phyloP scores from a whole-genome alignment of 2,797 vertebrate genomes.

The Sebastes trivittatus region DNA sequence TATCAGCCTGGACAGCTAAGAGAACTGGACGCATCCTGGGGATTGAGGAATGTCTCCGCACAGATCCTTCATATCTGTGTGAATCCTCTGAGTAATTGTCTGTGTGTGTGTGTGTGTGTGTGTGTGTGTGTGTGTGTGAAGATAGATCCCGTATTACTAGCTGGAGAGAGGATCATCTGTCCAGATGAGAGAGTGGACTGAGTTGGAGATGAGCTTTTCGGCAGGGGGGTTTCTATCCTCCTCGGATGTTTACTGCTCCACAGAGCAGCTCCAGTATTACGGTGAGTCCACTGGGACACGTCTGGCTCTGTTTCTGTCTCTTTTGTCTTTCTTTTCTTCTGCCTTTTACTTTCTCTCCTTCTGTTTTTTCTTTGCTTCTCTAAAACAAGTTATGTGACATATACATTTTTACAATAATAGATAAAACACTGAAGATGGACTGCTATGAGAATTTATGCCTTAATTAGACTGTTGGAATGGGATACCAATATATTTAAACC shows the following conservation, averaged over 20 bases:
- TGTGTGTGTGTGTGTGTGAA: conserved; percentile 37
- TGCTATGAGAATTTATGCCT: not conserved
- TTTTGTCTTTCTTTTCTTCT: not conserved
- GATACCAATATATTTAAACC: not conserved
- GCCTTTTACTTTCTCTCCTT: not conserved
- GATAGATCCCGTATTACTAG: conserved; percentile 25
- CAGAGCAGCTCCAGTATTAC: conserved; percentile 88
- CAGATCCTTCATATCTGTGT: conserved; percentile 57
- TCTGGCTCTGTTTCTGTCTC: not conserved
- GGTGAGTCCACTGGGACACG: conserved; percentile 80
- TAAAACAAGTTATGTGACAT: not conserved
- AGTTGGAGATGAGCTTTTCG: conserved; percentile 81
- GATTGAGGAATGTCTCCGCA: conserved; percentile 68
- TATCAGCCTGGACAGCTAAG: conserved; percentile 56
- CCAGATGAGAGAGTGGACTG: conserved; percentile 86
- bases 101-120: conserved; percentile 26
- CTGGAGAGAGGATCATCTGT: conserved; percentile 52
- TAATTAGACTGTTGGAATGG: not conserved
- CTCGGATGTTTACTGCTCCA: conserved; percentile 85
- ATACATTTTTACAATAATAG: not conserved
- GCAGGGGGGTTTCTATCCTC: conserved; percentile 85
- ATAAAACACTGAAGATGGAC: not conserved
- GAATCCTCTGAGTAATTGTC: conserved; percentile 53
- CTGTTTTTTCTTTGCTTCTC: not conserved
- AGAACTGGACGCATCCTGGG: conserved; percentile 66